Evolutionary conservation across 2,113 vertebrate species (phyloP), one percentile per base, ranked within the genome.

Genomic region (Hippocampus barbouri): DNA sequence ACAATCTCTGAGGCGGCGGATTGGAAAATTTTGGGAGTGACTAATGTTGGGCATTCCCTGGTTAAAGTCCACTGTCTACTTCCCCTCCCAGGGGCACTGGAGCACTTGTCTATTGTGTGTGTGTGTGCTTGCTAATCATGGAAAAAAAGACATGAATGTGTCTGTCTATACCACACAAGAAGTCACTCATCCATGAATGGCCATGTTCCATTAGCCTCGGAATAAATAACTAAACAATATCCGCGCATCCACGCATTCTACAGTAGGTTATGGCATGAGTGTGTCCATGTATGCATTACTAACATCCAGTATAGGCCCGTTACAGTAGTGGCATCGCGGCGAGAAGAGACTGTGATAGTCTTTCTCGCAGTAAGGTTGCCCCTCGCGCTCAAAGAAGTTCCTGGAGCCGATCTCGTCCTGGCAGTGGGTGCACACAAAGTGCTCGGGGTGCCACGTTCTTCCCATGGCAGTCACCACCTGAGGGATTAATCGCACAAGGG

Each of bases 381-480:
- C 94, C 0, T 98, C 95, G 6, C 96, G 91, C 89, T 98, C 96
- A 69, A 98, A 98, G 92, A 98, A 98, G 90, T 97, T 98, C 62
- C 93, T 94, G 1, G 96, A 96, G 18, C 96, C 96, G 0, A 98
- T 98, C 90, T 98, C 96, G 15, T 97, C 96, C 87, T 96, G 96
- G 90, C 96, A 98, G 90, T 98, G 96, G 75, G 96, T 96, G 86
- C 96, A 98, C 79, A 98, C 96, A 4, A 98, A 98, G 89, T 98
- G 96, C 86, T 98, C 96, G 0, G 96, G 96, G 80, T 98, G 96
- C 96, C 96, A 98, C 0, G 96, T 97, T 80, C 93, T 94, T 69
- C 96, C 96, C 96, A 98, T 98, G 66, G 96, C 96, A 1, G 96
- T 98, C 83, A 98, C 96, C 0, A 98, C 96, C 96, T 98, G 92